These are phyloP conservation scores for Achatina immaculata DNA, from an alignment of 1,140 invertebrate species.

Conservation along the genomic window DNA sequence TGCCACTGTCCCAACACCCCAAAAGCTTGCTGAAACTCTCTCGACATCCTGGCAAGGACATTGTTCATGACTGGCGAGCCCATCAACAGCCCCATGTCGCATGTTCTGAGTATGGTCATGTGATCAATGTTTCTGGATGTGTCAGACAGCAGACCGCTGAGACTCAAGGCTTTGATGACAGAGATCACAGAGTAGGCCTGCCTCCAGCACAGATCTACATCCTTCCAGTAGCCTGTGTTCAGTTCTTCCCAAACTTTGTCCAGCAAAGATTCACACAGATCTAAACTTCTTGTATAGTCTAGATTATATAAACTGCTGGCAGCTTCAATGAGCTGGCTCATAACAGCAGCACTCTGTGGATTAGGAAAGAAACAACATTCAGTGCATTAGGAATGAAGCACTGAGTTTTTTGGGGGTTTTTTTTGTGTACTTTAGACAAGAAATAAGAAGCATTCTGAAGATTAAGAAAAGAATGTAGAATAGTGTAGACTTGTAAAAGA, in stretches of 20 bases:
- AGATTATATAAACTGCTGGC: slow-evolving; percentile 26
- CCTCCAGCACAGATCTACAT: slow-evolving; percentile 76
- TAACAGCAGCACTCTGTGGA: slow-evolving; percentile 1
- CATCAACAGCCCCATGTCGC: slow-evolving; percentile 87
- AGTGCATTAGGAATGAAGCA: too few relatives aligned
- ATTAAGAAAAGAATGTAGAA: too few relatives aligned
- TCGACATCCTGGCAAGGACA: slow-evolving; percentile 68
- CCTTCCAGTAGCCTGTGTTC: slow-evolving; percentile 88
- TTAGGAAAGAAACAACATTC: too few relatives aligned
- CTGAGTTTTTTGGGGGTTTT: too few relatives aligned
- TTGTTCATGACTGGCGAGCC: slow-evolving; percentile 77
- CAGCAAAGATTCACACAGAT: slow-evolving; percentile 71
- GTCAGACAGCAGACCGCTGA: slow-evolving; percentile 46
- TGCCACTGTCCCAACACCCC: slow-evolving; percentile 29
- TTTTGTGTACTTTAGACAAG: too few relatives aligned
- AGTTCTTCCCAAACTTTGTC: slow-evolving; percentile 84
- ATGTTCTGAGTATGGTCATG: slow-evolving; percentile 77
- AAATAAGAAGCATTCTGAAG: too few relatives aligned
- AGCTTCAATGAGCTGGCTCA: slow-evolving; percentile 7
- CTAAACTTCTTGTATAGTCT: slow-evolving; percentile 40
- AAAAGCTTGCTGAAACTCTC: slow-evolving; percentile 43
- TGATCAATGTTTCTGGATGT: slow-evolving; percentile 44
- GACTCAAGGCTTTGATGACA: slow-evolving; percentile 70
- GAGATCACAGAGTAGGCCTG: slow-evolving; percentile 73
- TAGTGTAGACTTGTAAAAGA: too few relatives aligned